These are phyloP conservation scores for Whitmania pigra DNA, from an alignment of 1,140 invertebrate species.

Conservation along the genomic window DNA sequence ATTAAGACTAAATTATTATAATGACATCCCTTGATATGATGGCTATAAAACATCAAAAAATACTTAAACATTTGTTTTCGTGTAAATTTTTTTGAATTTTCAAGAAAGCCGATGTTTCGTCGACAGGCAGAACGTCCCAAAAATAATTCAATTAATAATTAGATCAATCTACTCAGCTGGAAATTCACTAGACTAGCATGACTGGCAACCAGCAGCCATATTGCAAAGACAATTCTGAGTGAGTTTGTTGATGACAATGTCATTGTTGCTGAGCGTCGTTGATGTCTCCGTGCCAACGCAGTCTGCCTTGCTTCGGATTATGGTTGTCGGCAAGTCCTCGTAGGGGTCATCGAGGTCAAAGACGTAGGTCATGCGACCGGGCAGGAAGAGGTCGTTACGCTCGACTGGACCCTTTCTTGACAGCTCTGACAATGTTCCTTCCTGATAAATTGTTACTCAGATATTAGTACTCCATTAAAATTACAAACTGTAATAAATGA, in stretches of 20 bases:
- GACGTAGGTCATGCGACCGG: constrained; percentile 93
- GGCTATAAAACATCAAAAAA: no score
- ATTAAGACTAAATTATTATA: no score
- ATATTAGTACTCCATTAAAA: neutral
- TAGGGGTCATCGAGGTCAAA: constrained; percentile 86
- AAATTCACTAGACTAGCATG: no score
- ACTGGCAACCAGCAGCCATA: no score
- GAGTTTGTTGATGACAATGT: constrained; percentile 89
- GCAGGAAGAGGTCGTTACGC: constrained; percentile 84
- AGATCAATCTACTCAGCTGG: no score
- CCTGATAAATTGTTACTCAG: constrained; percentile 27
- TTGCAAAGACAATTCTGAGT: constrained; percentile 55
- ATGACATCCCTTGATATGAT: no score
- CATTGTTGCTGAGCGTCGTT: constrained; percentile 76
- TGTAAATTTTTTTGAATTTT: no score
- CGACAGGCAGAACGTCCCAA: no score
- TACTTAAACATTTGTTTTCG: no score
- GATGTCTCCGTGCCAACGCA: constrained; percentile 62
- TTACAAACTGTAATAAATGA: no score
- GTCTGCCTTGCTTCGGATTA: constrained; percentile 87
- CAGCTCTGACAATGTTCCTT: constrained; percentile 46
- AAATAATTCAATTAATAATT: no score
- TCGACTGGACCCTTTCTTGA: constrained; percentile 44
- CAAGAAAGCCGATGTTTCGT: no score
- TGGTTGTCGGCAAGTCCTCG: constrained; percentile 79